These are phyloP conservation scores for Eumeta japonica DNA, from an alignment of 1,140 invertebrate species.

Conservation along the genomic window DNA sequence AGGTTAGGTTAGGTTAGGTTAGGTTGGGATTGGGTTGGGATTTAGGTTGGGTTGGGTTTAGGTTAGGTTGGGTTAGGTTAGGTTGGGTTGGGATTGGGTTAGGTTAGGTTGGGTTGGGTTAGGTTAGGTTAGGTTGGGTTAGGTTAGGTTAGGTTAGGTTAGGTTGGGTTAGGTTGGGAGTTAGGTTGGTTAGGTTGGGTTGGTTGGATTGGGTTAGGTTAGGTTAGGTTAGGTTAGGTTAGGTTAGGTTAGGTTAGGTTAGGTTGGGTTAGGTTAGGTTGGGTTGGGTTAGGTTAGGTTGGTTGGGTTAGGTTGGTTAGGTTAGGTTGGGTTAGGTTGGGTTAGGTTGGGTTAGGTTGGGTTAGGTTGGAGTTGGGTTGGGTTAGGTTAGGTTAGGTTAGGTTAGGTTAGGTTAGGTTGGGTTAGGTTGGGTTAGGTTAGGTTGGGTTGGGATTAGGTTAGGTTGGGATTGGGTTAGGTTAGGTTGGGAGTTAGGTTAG, in stretches of 20 bases:
- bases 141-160: conserved; percentile 9
- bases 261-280: conserved; percentile 14
- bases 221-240: conserved; percentile 15
- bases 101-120: conserved; percentile 7
- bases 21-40: no score
- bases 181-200: conserved; percentile 4
- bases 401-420: conserved; percentile 8
- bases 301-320: no score
- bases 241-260: conserved; percentile 15
- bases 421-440: conserved; percentile 8
- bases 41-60: no score
- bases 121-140: conserved; percentile 6
- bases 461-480: no score
- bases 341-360: conserved; percentile 9
- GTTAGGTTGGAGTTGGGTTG: no score
- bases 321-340: conserved; percentile 12
- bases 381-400: conserved; percentile 13
- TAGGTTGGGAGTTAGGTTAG: no score
- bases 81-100: no score
- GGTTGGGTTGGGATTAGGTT: no score
- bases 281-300: no score
- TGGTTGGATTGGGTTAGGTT: conserved; percentile 3
- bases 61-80: conserved; percentile 8
- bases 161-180: no score
- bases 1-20: conserved; percentile 8